A percentile compares a stretch with the other conserved stretches of the same genome.
phyloP scores from a whole-genome alignment of 2,888 invertebrate species.

The Dorcus parallelipipedus region DNA sequence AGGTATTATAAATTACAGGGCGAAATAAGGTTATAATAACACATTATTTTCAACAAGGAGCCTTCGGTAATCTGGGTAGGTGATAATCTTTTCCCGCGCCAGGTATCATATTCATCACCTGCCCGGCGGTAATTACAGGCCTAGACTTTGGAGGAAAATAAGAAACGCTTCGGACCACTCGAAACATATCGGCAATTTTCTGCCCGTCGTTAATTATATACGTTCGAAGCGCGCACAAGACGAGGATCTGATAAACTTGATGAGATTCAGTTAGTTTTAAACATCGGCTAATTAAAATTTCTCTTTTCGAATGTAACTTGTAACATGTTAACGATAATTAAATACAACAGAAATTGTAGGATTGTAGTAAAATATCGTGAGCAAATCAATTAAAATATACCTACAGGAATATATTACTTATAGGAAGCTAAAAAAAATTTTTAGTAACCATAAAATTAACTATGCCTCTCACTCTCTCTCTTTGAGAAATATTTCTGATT shows the following conservation, averaged over 20 bases:
- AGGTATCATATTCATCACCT: conserved; percentile 28
- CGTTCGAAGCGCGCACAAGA: neutral
- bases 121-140: conserved; percentile 25
- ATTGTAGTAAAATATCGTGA: too few species aligned
- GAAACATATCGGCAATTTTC: conserved; percentile 9
- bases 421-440: too few species aligned
- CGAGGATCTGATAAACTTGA: neutral
- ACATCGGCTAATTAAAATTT: too few species aligned
- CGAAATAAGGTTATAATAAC: conserved; percentile 13
- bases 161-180: conserved; percentile 12
- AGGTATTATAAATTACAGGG: conserved; percentile 19
- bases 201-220: conserved; percentile 9
- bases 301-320: too few species aligned
- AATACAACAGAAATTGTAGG: too few species aligned
- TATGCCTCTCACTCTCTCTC: too few species aligned
- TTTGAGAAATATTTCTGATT: too few species aligned
- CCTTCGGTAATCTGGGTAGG: conserved; percentile 16
- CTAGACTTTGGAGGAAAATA: conserved; percentile 21
- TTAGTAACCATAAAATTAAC: too few species aligned
- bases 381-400: too few species aligned
- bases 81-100: conserved; percentile 26
- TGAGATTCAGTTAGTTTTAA: too few species aligned
- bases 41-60: conserved; percentile 15
- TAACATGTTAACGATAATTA: too few species aligned
- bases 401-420: too few species aligned